phyloP scores from a whole-genome alignment of 1,140 invertebrate genomes.

The Saccostrea cuccullata region DNA sequence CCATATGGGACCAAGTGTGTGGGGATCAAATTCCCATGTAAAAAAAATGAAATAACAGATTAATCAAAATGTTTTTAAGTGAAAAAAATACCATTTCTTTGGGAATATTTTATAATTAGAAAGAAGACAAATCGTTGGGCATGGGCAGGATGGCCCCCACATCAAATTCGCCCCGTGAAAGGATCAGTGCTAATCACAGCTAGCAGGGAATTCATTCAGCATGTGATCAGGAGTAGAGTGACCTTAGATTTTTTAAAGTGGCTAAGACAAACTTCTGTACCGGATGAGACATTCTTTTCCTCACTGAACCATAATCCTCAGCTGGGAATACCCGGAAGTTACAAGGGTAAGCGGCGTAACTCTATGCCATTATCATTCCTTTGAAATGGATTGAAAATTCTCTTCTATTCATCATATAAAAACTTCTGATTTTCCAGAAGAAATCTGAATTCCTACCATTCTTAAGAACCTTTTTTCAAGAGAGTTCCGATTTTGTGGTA shows the following conservation, averaged over 20 bases:
- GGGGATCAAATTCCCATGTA: too few species aligned
- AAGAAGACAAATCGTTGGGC: constrained; percentile 55
- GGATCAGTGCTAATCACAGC: constrained; percentile 70
- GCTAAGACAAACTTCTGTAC: constrained; percentile 62
- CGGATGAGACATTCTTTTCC: constrained; percentile 73
- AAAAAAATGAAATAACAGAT: background rate
- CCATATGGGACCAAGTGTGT: too few species aligned
- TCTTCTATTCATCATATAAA: background rate
- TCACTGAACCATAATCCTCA: background rate
- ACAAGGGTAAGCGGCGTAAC: background rate
- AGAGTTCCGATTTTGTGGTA: too few species aligned
- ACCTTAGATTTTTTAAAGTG: constrained; percentile 68
- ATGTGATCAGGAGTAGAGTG: constrained; percentile 58
- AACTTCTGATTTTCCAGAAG: background rate
- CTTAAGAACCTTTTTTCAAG: too few species aligned
- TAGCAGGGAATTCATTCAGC: constrained; percentile 67
- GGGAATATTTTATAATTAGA: constrained; percentile 41
- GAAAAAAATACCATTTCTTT: too few species aligned
- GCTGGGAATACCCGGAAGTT: constrained; percentile 1
- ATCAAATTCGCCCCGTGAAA: constrained; percentile 65
- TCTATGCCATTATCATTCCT: too few species aligned
- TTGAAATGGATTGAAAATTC: too few species aligned
- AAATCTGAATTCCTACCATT: too few species aligned
- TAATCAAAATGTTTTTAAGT: constrained; percentile 11
- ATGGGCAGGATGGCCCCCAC: constrained; percentile 56